Evolutionary conservation across 2,797 vertebrate species (phyloP).

Genomic region (Pantherophis vulpinus): DNA sequence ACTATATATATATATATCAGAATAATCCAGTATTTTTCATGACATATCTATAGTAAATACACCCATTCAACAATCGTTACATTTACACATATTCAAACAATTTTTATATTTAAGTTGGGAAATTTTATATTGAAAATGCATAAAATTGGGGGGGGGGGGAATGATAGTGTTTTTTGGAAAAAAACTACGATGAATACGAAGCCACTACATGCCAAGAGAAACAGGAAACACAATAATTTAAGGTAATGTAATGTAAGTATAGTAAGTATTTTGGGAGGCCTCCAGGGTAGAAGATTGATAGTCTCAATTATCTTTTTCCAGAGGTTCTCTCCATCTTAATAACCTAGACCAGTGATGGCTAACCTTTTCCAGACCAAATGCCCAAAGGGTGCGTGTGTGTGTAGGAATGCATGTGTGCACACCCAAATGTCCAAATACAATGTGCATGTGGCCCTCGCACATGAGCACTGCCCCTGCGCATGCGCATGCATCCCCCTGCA

Average conservation of each 20-base stretch:
- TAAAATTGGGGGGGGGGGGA: not conserved
- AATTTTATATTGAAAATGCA: not conserved
- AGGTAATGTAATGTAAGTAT: not conserved
- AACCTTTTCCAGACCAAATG: no score
- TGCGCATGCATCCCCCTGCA: no score
- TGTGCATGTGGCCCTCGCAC: no score
- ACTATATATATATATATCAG: no score
- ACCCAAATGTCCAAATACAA: no score
- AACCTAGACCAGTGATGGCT: not conserved
- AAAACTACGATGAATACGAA: not conserved
- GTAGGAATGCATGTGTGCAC: no score
- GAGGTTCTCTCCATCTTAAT: not conserved
- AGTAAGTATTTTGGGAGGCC: not conserved
- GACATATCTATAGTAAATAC: not conserved
- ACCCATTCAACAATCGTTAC: not conserved
- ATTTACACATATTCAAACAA: not conserved
- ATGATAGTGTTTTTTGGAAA: not conserved
- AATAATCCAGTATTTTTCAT: no score
- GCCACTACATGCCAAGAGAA: not conserved
- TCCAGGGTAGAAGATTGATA: not conserved
- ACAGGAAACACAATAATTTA: not conserved
- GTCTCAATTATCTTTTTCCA: not conserved
- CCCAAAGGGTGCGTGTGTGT: no score
- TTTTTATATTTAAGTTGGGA: not conserved
- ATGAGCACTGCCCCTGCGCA: no score